Base-by-base conservation (phyloP, 2,113 vertebrate species). In the Burhinus bistriatus region DNA sequence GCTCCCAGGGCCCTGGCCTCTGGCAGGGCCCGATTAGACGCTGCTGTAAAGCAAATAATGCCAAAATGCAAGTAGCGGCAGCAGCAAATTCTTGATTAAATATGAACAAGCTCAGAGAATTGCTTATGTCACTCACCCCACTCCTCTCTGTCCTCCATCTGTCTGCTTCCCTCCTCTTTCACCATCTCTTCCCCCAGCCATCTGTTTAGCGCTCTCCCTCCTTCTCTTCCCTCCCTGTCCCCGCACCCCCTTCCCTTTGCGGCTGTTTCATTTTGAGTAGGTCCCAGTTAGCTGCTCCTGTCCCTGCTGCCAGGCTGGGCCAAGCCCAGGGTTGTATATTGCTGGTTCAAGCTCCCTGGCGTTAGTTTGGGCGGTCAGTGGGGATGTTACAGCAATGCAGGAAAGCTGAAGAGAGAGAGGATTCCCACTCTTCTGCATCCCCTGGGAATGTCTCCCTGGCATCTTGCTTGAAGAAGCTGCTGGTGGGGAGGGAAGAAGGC, bases 71-170 rank as follows among this genome's bases (percentile, higher is more conserved):
- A 93, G 96, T 44, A 91, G 62, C 1, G 0, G 61, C 77, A 72
- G 82, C 75, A 91, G 87, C 82, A 83, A 96, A 66, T 86, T 96
- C 95, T 95, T 95, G 95, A 88, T 96, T 96, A 97, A 96, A 96
- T 82, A 83, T 45, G 95, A 97, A 94, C 93, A 85, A 95, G 92
- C 36, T 1, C 71, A 57, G 95, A 85, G 93, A 91, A 96, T 83
- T 80, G 90, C 84, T 94, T 61, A 58, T 95, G 87, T 92, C 90
- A 83, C 90, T 96, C 95, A 90, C 92, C 93, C 92, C 58, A 12
- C 90, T 97, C 82, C 71, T 96, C 95, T 94, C 92, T 77, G 90
- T 88, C 95, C 87, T 95, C 96, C 92, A 95, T 96, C 93, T 95
- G 95, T 45, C 91, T 83, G 93, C 90, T 82, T 75, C 93, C 62